Base-by-base conservation (phyloP, 2,797 vertebrate genomes). In the Pampus argenteus region DNA sequence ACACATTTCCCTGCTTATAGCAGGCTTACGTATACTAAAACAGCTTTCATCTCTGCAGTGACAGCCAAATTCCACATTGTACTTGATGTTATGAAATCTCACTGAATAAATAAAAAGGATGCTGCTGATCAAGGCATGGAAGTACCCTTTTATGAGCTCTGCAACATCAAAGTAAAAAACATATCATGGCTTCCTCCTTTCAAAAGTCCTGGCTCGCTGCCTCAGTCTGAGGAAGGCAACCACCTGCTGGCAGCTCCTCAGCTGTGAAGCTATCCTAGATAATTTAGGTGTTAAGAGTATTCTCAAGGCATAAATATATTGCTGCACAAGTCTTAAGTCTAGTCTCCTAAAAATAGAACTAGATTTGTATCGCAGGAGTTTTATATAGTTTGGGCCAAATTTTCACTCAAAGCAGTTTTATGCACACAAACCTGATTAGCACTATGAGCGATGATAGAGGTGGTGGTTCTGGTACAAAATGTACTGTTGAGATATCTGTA, bases 171-270 rank as follows among this genome's bases (percentile, higher is more conserved):
- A 89, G 85, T 67, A 28, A 38, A 76, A 34, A 54, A 52, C n/a
- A 56, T 28, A 76, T 81, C 66, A 61, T 48, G 51, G 54, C 85
- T 70, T 78, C 80, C 67, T 79, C 66, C 51, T 80, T 85, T 90
- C 75, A 86, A 56, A 86, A 78, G 73, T 87, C 82, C 71, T 57
- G 45, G 54, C 76, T 71, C 60, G 70, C 68, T 63, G 82, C 78
- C 62, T 83, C 50, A 50, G 81, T 82, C 57, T 66, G 78, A 78
- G 78, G 62, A 57, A 72, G 74, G 78, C 71, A 83, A 86, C 84
- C 88, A 89, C 88, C 89, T 90, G 89, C 88, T 84, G 83, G 80
- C 76, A 74, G 78, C 82, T 82, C 40, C 78, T 69, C 68, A 23
- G 64, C 82, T 83, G 66, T 67, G 5, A 56, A 73, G 66, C 65